Evolutionary conservation across 2,888 invertebrate species (phyloP), one percentile per base, ranked within the genome.

Genomic region (Scaptomyza parva): DNA sequence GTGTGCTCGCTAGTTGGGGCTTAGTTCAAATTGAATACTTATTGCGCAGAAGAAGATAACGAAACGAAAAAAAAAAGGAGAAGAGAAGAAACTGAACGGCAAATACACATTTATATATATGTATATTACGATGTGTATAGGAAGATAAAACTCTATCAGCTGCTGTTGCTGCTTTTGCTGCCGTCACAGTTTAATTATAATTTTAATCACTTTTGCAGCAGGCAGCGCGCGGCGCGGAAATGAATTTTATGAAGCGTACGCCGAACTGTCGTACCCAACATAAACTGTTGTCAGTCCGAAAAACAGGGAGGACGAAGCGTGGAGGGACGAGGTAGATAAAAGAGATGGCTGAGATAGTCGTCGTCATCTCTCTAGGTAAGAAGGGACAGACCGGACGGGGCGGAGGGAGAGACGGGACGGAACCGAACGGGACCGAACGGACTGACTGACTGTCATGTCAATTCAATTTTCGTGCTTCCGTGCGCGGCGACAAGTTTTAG

Each of bases 391-490:
- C n/a, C 40, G 50, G 43, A 45, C 28, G 9, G 55, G n/a, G n/a
- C n/a, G n/a, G n/a, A 22, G 40, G 37, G 22, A 44, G 39, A 17
- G n/a, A 14, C n/a, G 37, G 50, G 43, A 45, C 28, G 9, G 55
- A n/a, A n/a, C n/a, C n/a, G n/a, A n/a, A n/a, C n/a, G n/a, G n/a
- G n/a, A n/a, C n/a, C n/a, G n/a, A n/a, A 53, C 82, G 44, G 28
- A 53, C 82, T 14, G 54, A 71, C 84, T 51, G 88, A 79, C 88
- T 83, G 86, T 83, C 84, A 88, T 79, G 85, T 85, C 85, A 85
- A 88, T 85, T 86, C 88, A 85, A 85, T 85, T 85, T 85, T 83
- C 84, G 81, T 78, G 88, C 88, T 86, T 85, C 86, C 88, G 85
- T 86, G 86, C 88, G 86, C 86, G 82, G 88, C 82, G 82, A 83